phyloP scores from a whole-genome alignment of 2,113 vertebrate species.

The Macaca nemestrina region DNA sequence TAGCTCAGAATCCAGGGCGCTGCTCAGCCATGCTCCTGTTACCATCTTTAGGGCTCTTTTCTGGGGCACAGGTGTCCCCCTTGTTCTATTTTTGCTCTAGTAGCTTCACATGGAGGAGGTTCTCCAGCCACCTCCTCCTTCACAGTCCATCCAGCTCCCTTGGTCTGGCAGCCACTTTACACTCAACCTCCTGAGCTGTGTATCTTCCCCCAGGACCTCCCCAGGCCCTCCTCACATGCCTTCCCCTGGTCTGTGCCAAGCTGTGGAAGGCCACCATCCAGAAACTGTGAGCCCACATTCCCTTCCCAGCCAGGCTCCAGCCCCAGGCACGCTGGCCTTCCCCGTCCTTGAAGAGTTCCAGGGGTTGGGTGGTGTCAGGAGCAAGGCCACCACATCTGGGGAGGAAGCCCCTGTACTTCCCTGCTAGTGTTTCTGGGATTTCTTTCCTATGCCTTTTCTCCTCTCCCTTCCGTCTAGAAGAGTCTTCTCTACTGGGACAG shows the following conservation, averaged over 20 bases:
- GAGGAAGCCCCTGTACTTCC: background rate
- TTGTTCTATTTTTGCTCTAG: background rate
- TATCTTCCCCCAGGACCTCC: background rate
- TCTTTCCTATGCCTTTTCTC: background rate
- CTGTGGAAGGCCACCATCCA: background rate
- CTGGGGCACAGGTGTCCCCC: background rate
- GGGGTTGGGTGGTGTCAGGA: background rate
- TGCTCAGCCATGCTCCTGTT: background rate
- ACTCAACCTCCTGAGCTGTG: background rate
- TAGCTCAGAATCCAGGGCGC: background rate
- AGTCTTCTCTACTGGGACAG: background rate
- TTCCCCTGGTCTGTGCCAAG: background rate
- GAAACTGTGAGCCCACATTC: background rate
- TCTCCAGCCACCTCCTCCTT: background rate
- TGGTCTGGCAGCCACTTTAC: background rate
- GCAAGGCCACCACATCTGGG: background rate
- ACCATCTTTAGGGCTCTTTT: background rate
- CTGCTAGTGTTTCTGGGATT: background rate
- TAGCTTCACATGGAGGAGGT: background rate
- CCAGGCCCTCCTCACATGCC: background rate
- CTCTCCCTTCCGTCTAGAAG: background rate
- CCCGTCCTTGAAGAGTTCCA: background rate
- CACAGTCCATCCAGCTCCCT: background rate
- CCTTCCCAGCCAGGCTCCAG: background rate
- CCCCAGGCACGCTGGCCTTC: background rate